A percentile compares a stretch with the other conserved stretches of the same genome.
Evolutionary conservation across 1,140 invertebrate species (phyloP).

Genomic region (silkworm (Bombyx mori)): ASM3026992v2 NC_085119.1:16305001-16305500

Average conservation of each 20-base stretch:
- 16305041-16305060: conserved; percentile 66
- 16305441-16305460: conserved; percentile 11
- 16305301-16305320: conserved; percentile 33
- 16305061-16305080: conserved; percentile 60
- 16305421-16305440: conserved; percentile 45
- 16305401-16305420: conserved; percentile 39
- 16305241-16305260: conserved; percentile 13
- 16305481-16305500: conserved; percentile 17
- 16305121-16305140: too few relatives aligned
- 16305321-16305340: conserved; percentile 38
- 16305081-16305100: conserved; percentile 30
- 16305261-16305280: conserved; percentile 9
- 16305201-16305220: conserved; percentile 11
- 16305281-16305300: conserved; percentile 36
- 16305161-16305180: not conserved
- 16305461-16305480: conserved; percentile 11
- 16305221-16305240: conserved; percentile 1
- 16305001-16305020: conserved; percentile 46
- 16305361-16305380: conserved; percentile 27
- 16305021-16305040: conserved; percentile 44
- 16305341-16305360: conserved; percentile 43
- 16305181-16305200: conserved; percentile 10
- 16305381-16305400: conserved; percentile 26
- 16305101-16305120: too few relatives aligned
- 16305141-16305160: not conserved